These are phyloP conservation scores for Saccostrea echinata DNA, from an alignment of 1,140 invertebrate species.

Conservation along the genomic window DNA sequence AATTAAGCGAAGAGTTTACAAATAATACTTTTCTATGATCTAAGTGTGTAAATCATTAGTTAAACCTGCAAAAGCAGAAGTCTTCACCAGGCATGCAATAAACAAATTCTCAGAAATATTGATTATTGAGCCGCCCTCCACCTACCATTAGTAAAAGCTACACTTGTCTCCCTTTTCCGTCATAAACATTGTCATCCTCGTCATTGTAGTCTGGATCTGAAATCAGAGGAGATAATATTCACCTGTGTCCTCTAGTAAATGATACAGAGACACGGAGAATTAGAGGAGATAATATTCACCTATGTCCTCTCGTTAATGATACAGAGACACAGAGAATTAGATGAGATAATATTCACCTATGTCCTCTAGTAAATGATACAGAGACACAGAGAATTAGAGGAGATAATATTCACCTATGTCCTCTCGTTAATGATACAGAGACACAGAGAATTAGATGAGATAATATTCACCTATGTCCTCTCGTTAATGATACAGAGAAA, in stretches of 20 bases:
- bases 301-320: too few relatives aligned
- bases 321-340: too few relatives aligned
- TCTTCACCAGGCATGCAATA: neutral
- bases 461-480: too few relatives aligned
- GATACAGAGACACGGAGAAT: neutral
- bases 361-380: too few relatives aligned
- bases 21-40: too few relatives aligned
- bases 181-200: slow-evolving; percentile 25
- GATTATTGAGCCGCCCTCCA: neutral
- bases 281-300: neutral
- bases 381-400: too few relatives aligned
- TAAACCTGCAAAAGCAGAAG: neutral
- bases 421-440: too few relatives aligned
- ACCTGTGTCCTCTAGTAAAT: neutral
- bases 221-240: slow-evolving; percentile 5
- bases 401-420: too few relatives aligned
- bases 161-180: slow-evolving; percentile 10
- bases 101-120: neutral
- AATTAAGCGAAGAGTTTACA: too few relatives aligned
- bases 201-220: slow-evolving; percentile 28
- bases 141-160: slow-evolving; percentile 26
- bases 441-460: too few relatives aligned
- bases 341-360: too few relatives aligned
- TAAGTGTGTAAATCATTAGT: neutral
- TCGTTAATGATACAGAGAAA: too few relatives aligned